A percentile compares a stretch with the other conserved stretches of the same genome.
phyloP scores from a whole-genome alignment of 2,888 invertebrate genomes.

The Xylota segnis region DNA sequence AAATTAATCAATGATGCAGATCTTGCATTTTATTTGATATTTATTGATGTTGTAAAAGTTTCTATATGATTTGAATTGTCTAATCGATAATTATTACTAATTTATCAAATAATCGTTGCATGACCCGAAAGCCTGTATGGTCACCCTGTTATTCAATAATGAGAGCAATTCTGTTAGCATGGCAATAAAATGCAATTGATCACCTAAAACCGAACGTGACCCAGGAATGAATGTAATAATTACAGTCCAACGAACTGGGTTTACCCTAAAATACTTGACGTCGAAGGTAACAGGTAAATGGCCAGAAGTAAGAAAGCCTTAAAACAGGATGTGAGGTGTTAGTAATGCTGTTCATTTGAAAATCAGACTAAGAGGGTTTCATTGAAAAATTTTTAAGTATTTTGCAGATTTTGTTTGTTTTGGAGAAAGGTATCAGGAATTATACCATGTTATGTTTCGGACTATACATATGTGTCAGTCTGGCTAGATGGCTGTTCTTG shows the following conservation, averaged over 20 bases:
- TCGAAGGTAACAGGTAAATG: constrained; percentile 20
- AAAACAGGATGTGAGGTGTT: background rate
- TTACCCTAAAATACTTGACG: background rate
- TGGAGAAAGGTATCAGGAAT: too few relatives aligned
- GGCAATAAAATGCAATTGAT: constrained; percentile 13
- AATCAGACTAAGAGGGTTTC: background rate
- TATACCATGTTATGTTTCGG: too few relatives aligned
- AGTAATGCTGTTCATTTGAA: background rate
- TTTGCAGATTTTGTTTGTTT: too few relatives aligned
- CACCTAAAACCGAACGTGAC: constrained; percentile 14
- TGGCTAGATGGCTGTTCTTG: too few relatives aligned
- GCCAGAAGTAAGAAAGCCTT: background rate
- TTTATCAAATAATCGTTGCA: constrained; percentile 5
- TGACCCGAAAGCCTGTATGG: background rate
- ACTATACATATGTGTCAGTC: too few relatives aligned
- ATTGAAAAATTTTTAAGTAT: too few relatives aligned
- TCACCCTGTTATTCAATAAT: constrained; percentile 54
- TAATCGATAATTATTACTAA: constrained; percentile 29
- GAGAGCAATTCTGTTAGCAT: constrained; percentile 29
- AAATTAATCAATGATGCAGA: background rate
- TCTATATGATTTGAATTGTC: background rate
- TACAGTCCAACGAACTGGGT: background rate
- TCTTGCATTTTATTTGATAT: too few relatives aligned
- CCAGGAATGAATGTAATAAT: constrained; percentile 24
- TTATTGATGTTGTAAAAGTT: background rate